A percentile compares a stretch with the other conserved stretches of the same genome.
Conservation (phyloP, 2,113 vertebrate genomes). For the Tetrao urogallus region DNA sequence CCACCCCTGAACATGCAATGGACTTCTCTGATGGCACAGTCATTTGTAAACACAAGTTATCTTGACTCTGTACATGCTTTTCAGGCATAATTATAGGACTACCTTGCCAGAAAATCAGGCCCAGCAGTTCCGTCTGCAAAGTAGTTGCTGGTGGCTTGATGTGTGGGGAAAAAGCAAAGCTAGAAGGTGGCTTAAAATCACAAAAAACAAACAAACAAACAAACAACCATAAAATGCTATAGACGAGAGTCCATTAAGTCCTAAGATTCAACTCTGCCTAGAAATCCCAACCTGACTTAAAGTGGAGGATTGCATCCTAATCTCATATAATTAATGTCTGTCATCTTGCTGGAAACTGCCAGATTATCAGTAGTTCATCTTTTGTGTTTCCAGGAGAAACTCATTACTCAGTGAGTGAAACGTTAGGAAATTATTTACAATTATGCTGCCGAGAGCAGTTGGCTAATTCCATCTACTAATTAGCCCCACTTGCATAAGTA, state of each 20-base stretch:
- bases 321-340: constrained; percentile 69
- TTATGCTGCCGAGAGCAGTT: constrained; percentile 54
- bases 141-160: neutral
- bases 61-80: neutral
- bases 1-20: fast-evolving
- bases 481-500: constrained; percentile 59
- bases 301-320: constrained; percentile 51
- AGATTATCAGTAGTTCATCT: constrained; percentile 72
- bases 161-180: neutral
- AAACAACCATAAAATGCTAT: neutral
- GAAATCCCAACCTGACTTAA: constrained; percentile 28
- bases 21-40: neutral
- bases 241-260: neutral
- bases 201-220: neutral
- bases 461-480: constrained; percentile 74
- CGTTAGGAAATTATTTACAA: constrained; percentile 73
- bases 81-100: neutral
- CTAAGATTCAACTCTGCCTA: neutral
- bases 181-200: neutral
- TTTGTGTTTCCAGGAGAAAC: constrained; percentile 70
- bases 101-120: neutral
- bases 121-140: neutral
- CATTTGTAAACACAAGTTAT: neutral
- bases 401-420: constrained; percentile 54
- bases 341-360: constrained; percentile 54